Evolutionary conservation across 2,888 invertebrate genomes (phyloP).

Genomic region (Baccha elongata): DNA sequence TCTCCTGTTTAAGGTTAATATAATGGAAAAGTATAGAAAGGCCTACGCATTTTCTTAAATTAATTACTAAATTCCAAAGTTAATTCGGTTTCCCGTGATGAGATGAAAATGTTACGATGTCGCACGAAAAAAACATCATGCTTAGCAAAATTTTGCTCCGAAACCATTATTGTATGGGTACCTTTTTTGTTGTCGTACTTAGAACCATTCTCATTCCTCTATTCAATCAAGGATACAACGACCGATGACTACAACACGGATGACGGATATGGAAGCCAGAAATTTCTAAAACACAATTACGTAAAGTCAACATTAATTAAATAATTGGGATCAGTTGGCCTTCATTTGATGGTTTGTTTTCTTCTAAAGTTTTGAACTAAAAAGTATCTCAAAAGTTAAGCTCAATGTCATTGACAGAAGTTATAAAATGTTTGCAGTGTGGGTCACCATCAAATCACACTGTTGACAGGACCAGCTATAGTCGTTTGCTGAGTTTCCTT

Average conservation of each 20-base stretch:
- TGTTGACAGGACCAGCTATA: not conserved
- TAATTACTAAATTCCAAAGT: conserved; percentile 6
- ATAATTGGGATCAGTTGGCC: not conserved
- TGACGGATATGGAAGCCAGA: not conserved
- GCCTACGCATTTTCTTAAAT: not conserved
- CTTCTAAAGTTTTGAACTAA: not conserved
- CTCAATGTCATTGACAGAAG: conserved; percentile 1
- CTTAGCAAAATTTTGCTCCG: not conserved
- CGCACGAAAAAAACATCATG: not conserved
- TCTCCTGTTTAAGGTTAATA: not conserved
- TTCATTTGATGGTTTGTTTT: not conserved
- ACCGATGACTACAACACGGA: too few relatives aligned
- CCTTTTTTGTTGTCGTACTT: too few relatives aligned
- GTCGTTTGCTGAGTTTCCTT: not conserved
- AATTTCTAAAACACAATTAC: not conserved
- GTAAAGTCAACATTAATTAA: not conserved
- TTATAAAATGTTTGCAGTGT: not conserved
- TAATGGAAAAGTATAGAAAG: not conserved
- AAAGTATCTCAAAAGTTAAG: conserved; percentile 6
- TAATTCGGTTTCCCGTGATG: not conserved
- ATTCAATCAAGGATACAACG: too few relatives aligned
- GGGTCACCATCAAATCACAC: not conserved
- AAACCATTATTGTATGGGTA: not conserved
- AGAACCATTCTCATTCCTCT: too few relatives aligned
- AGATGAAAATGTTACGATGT: not conserved